phyloP scores from a whole-genome alignment of 1,140 invertebrate genomes.

The Zaprionus ornatus region DNA sequence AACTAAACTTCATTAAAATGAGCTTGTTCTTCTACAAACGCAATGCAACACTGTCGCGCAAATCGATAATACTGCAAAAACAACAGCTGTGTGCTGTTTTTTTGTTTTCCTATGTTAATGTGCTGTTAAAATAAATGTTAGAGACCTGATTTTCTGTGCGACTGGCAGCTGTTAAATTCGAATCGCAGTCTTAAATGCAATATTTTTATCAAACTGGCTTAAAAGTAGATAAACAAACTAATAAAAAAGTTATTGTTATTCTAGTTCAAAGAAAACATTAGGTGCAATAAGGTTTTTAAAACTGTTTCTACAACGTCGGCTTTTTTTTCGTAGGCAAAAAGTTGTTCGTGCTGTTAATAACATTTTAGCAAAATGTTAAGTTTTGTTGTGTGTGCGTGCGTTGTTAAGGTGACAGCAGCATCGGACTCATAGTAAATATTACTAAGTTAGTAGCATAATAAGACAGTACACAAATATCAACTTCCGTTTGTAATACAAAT shows the following conservation, averaged over 20 bases:
- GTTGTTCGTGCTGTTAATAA: slow-evolving; percentile 19
- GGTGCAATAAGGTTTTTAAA: too few species aligned
- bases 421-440: slow-evolving; percentile 29
- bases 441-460: slow-evolving; percentile 20
- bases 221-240: not conserved
- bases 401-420: slow-evolving; percentile 17
- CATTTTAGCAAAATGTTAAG: slow-evolving; percentile 29
- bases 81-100: slow-evolving; percentile 18
- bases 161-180: slow-evolving; percentile 22
- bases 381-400: slow-evolving; percentile 2
- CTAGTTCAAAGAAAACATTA: not conserved
- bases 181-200: not conserved
- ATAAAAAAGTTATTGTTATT: not conserved
- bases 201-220: not conserved
- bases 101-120: not conserved
- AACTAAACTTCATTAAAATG: not conserved
- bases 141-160: not conserved
- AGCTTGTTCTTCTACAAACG: not conserved
- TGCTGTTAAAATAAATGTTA: not conserved
- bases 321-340: not conserved
- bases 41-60: not conserved
- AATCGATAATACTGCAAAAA: slow-evolving; percentile 13
- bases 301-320: not conserved
- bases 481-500: slow-evolving; percentile 50
- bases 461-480: slow-evolving; percentile 16